Conservation (phyloP, 2,888 invertebrate species). For the Mimachlamys varia region DNA sequence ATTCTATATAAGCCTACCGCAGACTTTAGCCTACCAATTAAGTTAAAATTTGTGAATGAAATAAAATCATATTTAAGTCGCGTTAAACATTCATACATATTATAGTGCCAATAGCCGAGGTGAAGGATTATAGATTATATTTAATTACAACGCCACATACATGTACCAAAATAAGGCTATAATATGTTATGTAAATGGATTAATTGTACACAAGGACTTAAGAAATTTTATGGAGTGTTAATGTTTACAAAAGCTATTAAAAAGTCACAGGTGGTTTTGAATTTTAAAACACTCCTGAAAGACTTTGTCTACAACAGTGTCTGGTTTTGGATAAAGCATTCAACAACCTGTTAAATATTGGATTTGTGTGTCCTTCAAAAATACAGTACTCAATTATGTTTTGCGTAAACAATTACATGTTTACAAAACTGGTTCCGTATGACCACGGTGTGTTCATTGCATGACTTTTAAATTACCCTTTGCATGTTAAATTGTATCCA, state of each 20-base stretch:
- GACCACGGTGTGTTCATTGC: no score
- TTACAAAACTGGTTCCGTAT: no score
- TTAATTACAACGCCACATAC: background rate
- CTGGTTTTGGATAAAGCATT: background rate
- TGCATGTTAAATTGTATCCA: no score
- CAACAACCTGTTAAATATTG: background rate
- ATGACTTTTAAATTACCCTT: no score
- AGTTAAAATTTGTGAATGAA: constrained; percentile 9
- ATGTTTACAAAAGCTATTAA: constrained; percentile 26
- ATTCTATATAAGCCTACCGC: constrained; percentile 5
- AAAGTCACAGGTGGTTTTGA: constrained; percentile 29
- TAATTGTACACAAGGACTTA: background rate
- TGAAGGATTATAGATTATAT: background rate
- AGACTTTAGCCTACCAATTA: constrained; percentile 31
- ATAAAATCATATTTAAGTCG: background rate
- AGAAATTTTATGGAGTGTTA: background rate
- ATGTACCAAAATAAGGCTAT: background rate
- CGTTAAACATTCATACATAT: background rate
- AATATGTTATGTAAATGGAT: background rate
- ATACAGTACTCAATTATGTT: background rate
- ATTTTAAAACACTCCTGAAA: background rate
- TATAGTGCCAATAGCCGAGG: background rate
- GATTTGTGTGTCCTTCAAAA: background rate
- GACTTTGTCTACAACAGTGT: constrained; percentile 11
- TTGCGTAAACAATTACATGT: background rate